Percentiles rank a stretch among this genome's conserved stretches.
Evolutionary conservation across 2,113 vertebrate genomes (phyloP).

Genomic region (Climacteris rufus): DNA sequence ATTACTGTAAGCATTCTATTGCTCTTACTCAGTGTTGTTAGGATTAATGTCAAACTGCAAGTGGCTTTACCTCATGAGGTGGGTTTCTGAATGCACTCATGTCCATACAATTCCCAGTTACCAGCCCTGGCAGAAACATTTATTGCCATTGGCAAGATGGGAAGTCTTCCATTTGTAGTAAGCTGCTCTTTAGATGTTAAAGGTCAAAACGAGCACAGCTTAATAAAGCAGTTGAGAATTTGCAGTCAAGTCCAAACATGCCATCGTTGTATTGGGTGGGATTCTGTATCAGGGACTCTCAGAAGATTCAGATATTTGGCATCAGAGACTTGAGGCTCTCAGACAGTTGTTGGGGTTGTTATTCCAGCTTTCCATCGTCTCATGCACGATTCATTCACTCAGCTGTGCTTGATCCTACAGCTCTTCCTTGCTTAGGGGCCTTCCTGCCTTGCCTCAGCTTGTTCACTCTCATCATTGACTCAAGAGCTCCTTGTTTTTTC

Average conservation of each 20-base stretch:
- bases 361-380: background rate
- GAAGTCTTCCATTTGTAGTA: background rate
- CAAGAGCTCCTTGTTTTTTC: background rate
- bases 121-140: accelerated
- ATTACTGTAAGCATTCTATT: background rate
- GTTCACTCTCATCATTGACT: background rate
- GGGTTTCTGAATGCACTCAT: background rate
- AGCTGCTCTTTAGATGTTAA: background rate
- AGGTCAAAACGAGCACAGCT: background rate
- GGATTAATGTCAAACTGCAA: background rate
- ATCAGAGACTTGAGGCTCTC: background rate
- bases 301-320: background rate
- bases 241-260: background rate
- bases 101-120: background rate
- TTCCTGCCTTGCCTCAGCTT: background rate
- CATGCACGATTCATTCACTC: accelerated
- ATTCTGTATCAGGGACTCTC: accelerated
- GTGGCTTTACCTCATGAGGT: background rate
- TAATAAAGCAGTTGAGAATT: background rate
- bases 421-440: background rate
- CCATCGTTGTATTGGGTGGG: background rate
- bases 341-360: background rate
- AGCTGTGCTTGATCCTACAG: background rate
- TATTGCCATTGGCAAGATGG: background rate
- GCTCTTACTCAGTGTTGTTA: background rate